Percentiles rank a stretch among this genome's conserved stretches.
phyloP scores from a whole-genome alignment of 2,888 invertebrate genomes.

The Heterodera filipjevi region DNA sequence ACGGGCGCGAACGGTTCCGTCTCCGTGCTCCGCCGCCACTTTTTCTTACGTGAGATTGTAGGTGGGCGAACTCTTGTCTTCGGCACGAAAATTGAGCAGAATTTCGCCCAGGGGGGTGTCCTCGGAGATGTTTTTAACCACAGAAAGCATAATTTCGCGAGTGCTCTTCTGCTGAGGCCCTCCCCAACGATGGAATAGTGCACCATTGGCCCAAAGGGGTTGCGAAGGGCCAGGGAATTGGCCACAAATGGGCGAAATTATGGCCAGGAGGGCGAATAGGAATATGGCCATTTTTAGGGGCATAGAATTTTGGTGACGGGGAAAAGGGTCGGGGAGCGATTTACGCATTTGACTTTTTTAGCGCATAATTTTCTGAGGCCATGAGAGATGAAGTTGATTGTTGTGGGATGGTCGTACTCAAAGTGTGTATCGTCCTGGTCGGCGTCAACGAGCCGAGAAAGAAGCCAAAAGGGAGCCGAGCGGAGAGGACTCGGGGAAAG shows the following conservation, averaged over 20 bases:
- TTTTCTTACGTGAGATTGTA: constrained; percentile 60
- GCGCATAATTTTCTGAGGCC: constrained; percentile 5
- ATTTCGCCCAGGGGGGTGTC: constrained; percentile 56
- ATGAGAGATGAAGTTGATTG: constrained; percentile 9
- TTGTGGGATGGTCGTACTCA: constrained; percentile 33
- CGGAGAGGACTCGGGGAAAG: constrained; percentile 77
- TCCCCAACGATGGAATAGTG: not conserved
- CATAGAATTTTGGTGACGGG: not conserved
- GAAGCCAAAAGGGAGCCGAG: constrained; percentile 83
- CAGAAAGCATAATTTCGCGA: constrained; percentile 44
- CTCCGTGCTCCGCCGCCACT: not conserved
- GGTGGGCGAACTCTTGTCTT: constrained; percentile 54
- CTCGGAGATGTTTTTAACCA: constrained; percentile 63
- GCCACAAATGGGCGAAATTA: constrained; percentile 29
- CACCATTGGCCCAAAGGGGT: constrained; percentile 41
- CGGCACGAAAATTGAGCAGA: constrained; percentile 60
- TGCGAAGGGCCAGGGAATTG: constrained; percentile 56
- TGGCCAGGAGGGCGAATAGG: constrained; percentile 6
- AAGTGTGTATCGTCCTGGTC: constrained; percentile 80
- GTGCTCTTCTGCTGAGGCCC: constrained; percentile 20
- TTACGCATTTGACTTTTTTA: not conserved
- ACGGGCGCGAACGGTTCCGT: no score
- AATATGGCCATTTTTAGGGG: constrained; percentile 13
- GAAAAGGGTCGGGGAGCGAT: constrained; percentile 18
- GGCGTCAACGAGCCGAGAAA: constrained; percentile 90